Percentiles rank a stretch among this genome's conserved stretches.
Conservation (phyloP, 1,140 invertebrate species). For the Gryllus bimaculatus region DNA sequence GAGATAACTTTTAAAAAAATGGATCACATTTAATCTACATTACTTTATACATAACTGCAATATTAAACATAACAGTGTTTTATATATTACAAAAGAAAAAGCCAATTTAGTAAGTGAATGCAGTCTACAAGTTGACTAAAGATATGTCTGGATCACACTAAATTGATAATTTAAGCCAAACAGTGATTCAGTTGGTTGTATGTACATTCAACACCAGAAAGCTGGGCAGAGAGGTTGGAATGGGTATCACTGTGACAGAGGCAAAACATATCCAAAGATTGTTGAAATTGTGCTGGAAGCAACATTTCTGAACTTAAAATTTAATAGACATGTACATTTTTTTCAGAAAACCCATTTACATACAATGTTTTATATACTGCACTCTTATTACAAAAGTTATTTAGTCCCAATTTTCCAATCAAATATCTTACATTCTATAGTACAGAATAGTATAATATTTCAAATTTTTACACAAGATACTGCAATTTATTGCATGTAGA, state of each 20-base stretch:
- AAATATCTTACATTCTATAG: slow-evolving; percentile 2
- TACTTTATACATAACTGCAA: slow-evolving; percentile 14
- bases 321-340: no score
- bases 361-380: slow-evolving; percentile 2
- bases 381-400: background rate
- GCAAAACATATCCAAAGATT: background rate
- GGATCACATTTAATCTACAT: slow-evolving; percentile 13
- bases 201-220: slow-evolving; percentile 9
- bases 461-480: slow-evolving; percentile 5
- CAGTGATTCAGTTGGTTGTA: slow-evolving; percentile 13
- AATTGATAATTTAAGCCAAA: slow-evolving; percentile 10
- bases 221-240: slow-evolving; percentile 8
- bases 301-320: slow-evolving; percentile 9
- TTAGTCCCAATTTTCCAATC: background rate
- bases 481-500: background rate
- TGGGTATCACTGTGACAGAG: background rate
- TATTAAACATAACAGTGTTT: slow-evolving; percentile 9
- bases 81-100: slow-evolving; percentile 7
- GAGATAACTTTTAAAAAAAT: slow-evolving; percentile 14
- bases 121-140: slow-evolving; percentile 14
- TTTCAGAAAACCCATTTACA: background rate
- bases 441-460: background rate
- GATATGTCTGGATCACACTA: slow-evolving; percentile 15
- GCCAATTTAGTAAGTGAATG: background rate
- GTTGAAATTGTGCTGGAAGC: background rate